Evolutionary conservation across 1,140 invertebrate species (phyloP).

Genomic region (Lordiphosa stackelbergi): DNA sequence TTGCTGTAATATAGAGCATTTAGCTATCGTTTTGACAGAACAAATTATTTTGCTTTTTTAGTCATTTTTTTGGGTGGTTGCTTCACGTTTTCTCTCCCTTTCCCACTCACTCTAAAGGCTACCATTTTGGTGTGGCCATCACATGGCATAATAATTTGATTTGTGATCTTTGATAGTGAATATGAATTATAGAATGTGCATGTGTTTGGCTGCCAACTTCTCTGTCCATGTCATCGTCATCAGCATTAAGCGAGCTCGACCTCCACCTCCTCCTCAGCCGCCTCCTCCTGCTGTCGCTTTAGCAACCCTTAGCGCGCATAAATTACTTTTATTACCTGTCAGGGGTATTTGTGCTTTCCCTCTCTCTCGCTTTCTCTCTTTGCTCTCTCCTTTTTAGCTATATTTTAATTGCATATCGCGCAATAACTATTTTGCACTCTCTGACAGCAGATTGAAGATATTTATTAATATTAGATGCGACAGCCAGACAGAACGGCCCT

Average conservation of each 20-base stretch:
- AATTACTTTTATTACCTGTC: constrained; percentile 77
- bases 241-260: constrained; percentile 57
- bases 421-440: constrained; percentile 71
- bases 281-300: constrained; percentile 53
- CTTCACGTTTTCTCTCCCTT: not conserved
- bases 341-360: constrained; percentile 63
- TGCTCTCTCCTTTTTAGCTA: constrained; percentile 47
- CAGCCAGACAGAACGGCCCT: constrained; percentile 28
- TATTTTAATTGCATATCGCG: constrained; percentile 76
- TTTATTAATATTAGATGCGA: constrained; percentile 74
- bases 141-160: constrained; percentile 75
- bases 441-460: constrained; percentile 72
- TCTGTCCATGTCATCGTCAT: constrained; percentile 60
- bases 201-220: constrained; percentile 32
- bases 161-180: constrained; percentile 75
- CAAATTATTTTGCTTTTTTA: not conserved
- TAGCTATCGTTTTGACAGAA: not conserved
- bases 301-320: constrained; percentile 73
- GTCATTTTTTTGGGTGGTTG: constrained; percentile 2
- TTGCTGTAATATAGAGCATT: no score
- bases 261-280: constrained; percentile 3
- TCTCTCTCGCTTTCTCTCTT: constrained; percentile 5
- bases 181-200: constrained; percentile 66
- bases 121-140: constrained; percentile 41
- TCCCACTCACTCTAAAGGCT: not conserved